Conservation (phyloP, 1,140 invertebrate species). For the Halesus radiatus region DNA sequence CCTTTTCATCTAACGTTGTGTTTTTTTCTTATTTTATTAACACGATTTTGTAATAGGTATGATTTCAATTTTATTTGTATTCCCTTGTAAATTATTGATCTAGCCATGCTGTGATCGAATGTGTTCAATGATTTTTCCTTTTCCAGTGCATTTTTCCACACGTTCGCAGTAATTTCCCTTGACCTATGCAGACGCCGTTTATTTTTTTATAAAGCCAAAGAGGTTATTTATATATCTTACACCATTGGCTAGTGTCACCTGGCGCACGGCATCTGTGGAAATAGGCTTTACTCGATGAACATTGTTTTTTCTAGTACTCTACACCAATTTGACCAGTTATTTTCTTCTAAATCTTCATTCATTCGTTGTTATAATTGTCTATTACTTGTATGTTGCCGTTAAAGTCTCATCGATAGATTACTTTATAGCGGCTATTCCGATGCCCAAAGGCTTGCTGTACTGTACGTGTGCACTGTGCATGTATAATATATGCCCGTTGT, state of each 20-base stretch:
- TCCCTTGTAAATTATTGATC: no score
- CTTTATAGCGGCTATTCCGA: no score
- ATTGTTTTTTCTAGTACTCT: not conserved
- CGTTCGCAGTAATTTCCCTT: constrained; percentile 16
- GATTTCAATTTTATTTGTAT: no score
- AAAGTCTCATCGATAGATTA: no score
- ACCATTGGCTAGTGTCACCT: not conserved
- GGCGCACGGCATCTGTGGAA: constrained; percentile 5
- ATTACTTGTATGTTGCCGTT: no score
- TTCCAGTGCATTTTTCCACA: constrained; percentile 28
- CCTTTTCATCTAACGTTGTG: no score
- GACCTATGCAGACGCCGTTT: constrained; percentile 6
- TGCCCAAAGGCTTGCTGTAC: no score
- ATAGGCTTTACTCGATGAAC: not conserved
- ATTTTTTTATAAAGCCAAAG: not conserved
- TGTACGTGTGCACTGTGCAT: no score
- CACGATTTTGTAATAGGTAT: no score
- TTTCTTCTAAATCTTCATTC: constrained; percentile 4
- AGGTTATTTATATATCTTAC: constrained; percentile 23
- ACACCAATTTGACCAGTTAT: not conserved
- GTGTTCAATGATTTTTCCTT: constrained; percentile 29
- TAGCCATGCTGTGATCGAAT: not conserved
- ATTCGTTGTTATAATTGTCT: no score
- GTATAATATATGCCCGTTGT: no score
- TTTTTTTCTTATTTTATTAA: no score